A percentile compares a stretch with the other conserved stretches of the same genome.
Evolutionary conservation across 2,888 invertebrate genomes (phyloP).

Genomic region (Aphidoletes aphidimyza): DNA sequence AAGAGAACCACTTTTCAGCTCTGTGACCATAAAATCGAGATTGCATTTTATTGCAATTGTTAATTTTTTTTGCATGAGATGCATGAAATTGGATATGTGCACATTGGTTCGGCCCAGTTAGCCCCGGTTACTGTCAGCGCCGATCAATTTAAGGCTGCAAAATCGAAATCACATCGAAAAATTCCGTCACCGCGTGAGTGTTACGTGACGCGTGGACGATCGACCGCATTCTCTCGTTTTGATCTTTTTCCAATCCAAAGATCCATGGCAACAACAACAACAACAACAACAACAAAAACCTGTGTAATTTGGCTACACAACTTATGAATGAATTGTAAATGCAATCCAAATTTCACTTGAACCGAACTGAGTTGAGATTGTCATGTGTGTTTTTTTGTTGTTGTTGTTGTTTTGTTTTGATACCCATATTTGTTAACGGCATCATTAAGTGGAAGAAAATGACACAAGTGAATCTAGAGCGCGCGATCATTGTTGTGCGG

Average conservation of each 20-base stretch:
- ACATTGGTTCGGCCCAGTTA: not conserved
- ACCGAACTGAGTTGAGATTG: no score
- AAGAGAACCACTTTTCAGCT: slow-evolving; percentile 5
- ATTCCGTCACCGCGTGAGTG: no score
- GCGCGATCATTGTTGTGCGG: not conserved
- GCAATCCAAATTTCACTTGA: not conserved
- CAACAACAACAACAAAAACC: no score
- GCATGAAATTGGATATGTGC: not conserved
- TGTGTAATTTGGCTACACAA: not conserved
- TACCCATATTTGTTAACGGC: slow-evolving; percentile 34
- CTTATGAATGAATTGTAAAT: not conserved
- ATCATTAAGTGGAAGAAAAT: slow-evolving; percentile 24
- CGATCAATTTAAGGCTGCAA: no score
- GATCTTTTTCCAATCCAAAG: no score
- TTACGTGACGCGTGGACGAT: no score
- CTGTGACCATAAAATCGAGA: not conserved
- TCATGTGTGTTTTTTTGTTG: not conserved
- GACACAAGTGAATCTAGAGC: slow-evolving; percentile 11
- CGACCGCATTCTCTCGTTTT: no score
- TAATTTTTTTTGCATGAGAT: not conserved
- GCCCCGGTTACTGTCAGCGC: no score
- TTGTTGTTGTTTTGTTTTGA: no score
- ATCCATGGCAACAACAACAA: no score
- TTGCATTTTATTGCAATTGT: slow-evolving; percentile 17
- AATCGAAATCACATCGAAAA: no score